Percentiles rank a stretch among this genome's conserved stretches.
phyloP scores from a whole-genome alignment of 2,113 vertebrate species.

The Oostethus manadensis region DNA sequence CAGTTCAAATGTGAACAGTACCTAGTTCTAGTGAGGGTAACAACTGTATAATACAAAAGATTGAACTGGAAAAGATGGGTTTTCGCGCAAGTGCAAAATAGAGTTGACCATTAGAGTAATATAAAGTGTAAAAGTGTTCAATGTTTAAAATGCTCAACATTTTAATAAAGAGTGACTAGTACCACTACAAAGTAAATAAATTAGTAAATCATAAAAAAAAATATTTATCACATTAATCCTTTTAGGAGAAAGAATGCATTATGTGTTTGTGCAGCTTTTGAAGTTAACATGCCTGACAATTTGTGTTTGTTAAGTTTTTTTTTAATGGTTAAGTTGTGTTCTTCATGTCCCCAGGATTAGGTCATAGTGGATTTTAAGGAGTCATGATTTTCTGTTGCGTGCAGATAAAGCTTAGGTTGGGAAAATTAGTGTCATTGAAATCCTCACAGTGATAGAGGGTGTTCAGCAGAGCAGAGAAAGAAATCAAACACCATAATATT shows the following conservation, averaged over 20 bases:
- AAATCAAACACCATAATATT: slow-evolving; percentile 46
- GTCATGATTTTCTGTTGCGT: slow-evolving; percentile 72
- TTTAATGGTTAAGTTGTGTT: no score
- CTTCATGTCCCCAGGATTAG: slow-evolving; percentile 48
- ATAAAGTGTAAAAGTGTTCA: no score
- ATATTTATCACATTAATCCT: background rate
- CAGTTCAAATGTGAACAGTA: no score
- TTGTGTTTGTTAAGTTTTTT: background rate
- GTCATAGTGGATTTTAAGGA: slow-evolving; percentile 57
- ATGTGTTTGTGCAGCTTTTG: background rate
- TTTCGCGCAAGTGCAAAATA: no score
- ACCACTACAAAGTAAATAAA: no score
- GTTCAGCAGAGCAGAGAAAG: slow-evolving; percentile 34
- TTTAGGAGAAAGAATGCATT: background rate
- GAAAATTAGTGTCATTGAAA: slow-evolving; percentile 27
- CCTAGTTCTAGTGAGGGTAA: no score
- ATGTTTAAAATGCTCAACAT: no score
- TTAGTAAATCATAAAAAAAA: background rate
- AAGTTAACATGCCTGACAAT: background rate
- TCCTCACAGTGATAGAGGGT: slow-evolving; percentile 39
- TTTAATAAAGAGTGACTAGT: no score
- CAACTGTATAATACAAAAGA: no score
- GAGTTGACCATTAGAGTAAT: no score
- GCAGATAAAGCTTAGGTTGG: slow-evolving; percentile 36
- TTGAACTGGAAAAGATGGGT: no score